These are phyloP conservation scores for Leptopilina syphax DNA, from an alignment of 2,888 invertebrate species.

Conservation along the genomic window DNA sequence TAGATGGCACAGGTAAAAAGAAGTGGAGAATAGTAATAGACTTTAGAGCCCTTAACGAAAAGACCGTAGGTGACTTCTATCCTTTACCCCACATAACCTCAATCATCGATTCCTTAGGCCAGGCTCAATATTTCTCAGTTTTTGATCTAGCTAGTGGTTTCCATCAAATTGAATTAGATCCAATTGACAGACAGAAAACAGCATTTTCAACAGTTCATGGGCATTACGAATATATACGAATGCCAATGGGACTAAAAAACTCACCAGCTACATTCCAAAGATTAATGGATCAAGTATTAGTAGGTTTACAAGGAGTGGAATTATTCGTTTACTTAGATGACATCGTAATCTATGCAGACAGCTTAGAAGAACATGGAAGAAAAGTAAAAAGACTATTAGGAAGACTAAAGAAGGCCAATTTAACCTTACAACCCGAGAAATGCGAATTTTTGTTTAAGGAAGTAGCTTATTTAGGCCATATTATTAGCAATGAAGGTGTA, in stretches of 20 bases:
- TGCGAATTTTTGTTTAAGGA: slow-evolving; percentile 50
- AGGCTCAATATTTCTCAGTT: slow-evolving; percentile 51
- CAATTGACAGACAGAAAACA: background rate
- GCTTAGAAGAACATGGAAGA: background rate
- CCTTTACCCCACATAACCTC: background rate
- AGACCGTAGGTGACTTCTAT: background rate
- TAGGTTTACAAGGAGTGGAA: background rate
- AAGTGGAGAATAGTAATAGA: background rate
- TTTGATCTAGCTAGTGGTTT: background rate
- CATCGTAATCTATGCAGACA: background rate
- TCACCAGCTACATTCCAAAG: background rate
- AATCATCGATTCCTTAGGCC: background rate
- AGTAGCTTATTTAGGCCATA: slow-evolving; percentile 7
- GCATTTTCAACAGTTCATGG: background rate
- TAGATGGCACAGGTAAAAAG: background rate
- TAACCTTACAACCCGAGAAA: slow-evolving; percentile 33
- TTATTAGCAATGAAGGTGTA: no score
- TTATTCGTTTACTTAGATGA: background rate
- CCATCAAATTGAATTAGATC: background rate
- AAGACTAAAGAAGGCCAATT: background rate
- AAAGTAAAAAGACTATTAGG: background rate
- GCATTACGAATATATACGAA: slow-evolving; percentile 14
- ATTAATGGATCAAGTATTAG: background rate
- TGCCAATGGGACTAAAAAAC: slow-evolving; percentile 31
- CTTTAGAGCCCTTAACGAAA: background rate